These are phyloP conservation scores for Sphaeramia orbicularis DNA, from an alignment of 2,797 vertebrate species.

Conservation along the genomic window DNA sequence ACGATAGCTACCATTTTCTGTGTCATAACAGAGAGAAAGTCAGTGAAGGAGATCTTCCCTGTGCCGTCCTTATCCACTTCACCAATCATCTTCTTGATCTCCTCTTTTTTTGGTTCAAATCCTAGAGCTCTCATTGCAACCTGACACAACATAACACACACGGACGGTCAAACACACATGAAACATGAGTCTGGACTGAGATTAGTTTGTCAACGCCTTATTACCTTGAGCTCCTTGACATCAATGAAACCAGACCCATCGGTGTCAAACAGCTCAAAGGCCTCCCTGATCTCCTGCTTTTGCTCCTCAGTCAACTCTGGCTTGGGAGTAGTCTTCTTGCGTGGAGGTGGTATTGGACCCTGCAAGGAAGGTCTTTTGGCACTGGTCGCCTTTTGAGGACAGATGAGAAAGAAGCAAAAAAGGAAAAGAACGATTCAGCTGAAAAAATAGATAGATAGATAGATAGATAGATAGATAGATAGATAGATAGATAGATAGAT, in stretches of 20 bases:
- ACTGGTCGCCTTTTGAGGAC: constrained; percentile 84
- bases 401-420: neutral
- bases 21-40: constrained; percentile 93
- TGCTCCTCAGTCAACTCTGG: constrained; percentile 92
- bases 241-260: constrained; percentile 92
- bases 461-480: too few relatives aligned
- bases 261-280: constrained; percentile 94
- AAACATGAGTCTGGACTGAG: neutral
- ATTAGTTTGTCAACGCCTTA: neutral
- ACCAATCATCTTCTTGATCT: constrained; percentile 95
- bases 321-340: constrained; percentile 88
- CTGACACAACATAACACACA: constrained; percentile 73
- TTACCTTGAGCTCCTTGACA: constrained; percentile 93
- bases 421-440: too few relatives aligned
- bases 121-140: constrained; percentile 96
- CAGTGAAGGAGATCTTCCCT: constrained; percentile 92
- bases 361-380: constrained; percentile 88
- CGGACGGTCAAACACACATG: neutral
- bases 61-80: constrained; percentile 94
- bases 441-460: too few relatives aligned
- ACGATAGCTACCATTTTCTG: constrained; percentile 92
- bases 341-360: constrained; percentile 84
- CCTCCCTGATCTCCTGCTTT: constrained; percentile 92
- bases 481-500: too few relatives aligned
- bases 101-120: constrained; percentile 97